Evolutionary conservation across 2,888 invertebrate genomes (phyloP).

Genomic region (Pristionchus arcanus): DNA sequence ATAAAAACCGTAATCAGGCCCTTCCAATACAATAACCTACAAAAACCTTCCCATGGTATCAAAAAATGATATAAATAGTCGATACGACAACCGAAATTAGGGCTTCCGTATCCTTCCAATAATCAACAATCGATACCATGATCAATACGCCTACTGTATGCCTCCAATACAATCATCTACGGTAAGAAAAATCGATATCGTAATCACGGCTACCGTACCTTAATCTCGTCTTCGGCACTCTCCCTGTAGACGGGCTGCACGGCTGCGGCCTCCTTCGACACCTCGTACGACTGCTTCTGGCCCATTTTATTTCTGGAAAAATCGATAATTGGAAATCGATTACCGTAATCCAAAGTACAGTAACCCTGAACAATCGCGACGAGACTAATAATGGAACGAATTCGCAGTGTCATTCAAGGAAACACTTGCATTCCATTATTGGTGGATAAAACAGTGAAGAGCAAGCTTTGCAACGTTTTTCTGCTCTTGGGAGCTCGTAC

Average conservation of each 20-base stretch:
- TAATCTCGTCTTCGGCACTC: slow-evolving; percentile 49
- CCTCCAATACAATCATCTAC: neutral
- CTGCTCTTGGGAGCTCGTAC: neutral
- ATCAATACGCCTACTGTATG: neutral
- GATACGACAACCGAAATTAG: no score
- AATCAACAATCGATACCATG: neutral
- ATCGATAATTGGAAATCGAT: slow-evolving; percentile 30
- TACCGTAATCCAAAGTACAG: neutral
- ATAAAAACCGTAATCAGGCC: neutral
- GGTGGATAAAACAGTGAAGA: neutral
- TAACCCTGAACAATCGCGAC: neutral
- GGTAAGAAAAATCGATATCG: neutral
- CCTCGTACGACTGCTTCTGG: slow-evolving; percentile 52
- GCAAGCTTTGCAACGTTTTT: neutral
- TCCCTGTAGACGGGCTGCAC: slow-evolving; percentile 25
- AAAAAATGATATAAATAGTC: no score
- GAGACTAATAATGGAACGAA: neutral
- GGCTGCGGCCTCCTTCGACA: slow-evolving; percentile 44
- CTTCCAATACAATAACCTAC: neutral
- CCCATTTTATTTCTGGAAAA: neutral
- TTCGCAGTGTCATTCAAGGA: neutral
- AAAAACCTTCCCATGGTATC: neutral
- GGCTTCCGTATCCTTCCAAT: neutral
- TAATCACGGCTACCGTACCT: neutral
- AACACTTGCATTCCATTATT: neutral